Base-by-base conservation (phyloP, 1,140 invertebrate species). In the Holotrichia oblita region DNA sequence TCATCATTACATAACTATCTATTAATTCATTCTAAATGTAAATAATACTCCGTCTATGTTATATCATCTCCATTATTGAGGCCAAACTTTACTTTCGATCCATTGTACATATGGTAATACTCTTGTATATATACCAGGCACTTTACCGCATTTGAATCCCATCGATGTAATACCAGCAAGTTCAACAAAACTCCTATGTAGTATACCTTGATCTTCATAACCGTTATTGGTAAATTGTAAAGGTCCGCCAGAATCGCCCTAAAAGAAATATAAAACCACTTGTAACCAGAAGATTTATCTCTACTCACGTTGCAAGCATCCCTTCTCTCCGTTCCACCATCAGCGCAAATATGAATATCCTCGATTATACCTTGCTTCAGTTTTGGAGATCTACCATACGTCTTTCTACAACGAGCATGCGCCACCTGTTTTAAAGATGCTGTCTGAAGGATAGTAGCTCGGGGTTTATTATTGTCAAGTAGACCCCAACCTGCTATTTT, bases 211-310 rank as follows among this genome's bases (percentile, higher is more conserved):
- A 89, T 0, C 87, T 81, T 80, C 90, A 91, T 22, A 82, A 9
- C 82, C 44, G 17, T 86, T 83, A 78, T 87, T 87, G 73, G 84
- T 85, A 1, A 90, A 81, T 84, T 91, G 91, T 0, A 91, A 86
- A 9, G 92, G 91, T 17, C 92, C 92, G 6, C 93, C 93, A 4
- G 92, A 93, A 83, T 94, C 93, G 79, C 93, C 93, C 89, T 92
- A 84, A n/a, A 82, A 82, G 14, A 73, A 69, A 72, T 7, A 34
- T 34, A 34, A 34, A 34, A 34, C 27, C 4, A 34, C 4, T 34
- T 34, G n/a, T n/a, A n/a, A n/a, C n/a, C n/a, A n/a, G n/a, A n/a
- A n/a, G n/a, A n/a, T n/a, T n/a, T n/a, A n/a, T n/a, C n/a, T n/a
- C n/a, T 34, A 34, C 27, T 27, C 10, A 86, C 85, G 73, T 85